Percentiles rank a stretch among this genome's conserved stretches.
phyloP scores from a whole-genome alignment of 1,140 invertebrate genomes.

The Oscheius sp. region DNA sequence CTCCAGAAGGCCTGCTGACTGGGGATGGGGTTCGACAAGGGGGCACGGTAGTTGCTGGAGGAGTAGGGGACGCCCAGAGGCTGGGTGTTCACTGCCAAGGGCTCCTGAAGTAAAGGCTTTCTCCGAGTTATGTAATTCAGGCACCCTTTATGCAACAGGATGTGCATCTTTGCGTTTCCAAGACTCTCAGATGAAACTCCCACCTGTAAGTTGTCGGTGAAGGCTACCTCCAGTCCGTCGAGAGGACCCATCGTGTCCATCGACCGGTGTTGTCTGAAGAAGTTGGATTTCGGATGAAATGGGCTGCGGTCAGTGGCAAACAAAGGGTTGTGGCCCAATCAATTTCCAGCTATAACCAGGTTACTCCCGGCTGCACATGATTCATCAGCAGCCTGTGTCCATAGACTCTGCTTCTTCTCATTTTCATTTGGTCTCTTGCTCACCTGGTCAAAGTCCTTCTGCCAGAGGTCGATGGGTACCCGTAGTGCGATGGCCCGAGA shows the following conservation, averaged over 20 bases:
- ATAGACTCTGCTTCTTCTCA: too few relatives aligned
- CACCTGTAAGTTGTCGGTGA: slow-evolving; percentile 10
- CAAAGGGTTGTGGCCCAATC: too few relatives aligned
- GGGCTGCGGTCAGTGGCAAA: too few relatives aligned
- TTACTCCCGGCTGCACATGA: too few relatives aligned
- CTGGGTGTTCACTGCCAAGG: background rate
- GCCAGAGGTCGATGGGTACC: background rate
- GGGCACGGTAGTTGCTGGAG: background rate
- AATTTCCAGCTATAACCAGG: too few relatives aligned
- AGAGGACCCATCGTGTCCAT: slow-evolving; percentile 22
- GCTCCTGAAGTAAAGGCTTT: background rate
- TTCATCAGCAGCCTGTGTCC: too few relatives aligned
- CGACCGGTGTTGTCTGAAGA: slow-evolving; percentile 31
- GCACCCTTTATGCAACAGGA: slow-evolving; percentile 1
- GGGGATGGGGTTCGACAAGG: slow-evolving; percentile 18
- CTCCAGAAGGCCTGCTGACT: slow-evolving; percentile 24
- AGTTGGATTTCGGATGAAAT: too few relatives aligned
- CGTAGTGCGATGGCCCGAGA: background rate
- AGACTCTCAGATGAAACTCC: background rate
- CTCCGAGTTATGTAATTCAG: background rate
- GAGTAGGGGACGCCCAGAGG: background rate
- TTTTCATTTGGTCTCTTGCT: too few relatives aligned
- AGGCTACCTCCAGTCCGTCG: slow-evolving; percentile 8
- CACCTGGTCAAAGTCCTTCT: slow-evolving; percentile 6
- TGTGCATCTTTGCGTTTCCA: too few relatives aligned